These are phyloP conservation scores for Microctonus hyperodae DNA, from an alignment of 2,888 invertebrate genomes.

Conservation along the genomic window DNA sequence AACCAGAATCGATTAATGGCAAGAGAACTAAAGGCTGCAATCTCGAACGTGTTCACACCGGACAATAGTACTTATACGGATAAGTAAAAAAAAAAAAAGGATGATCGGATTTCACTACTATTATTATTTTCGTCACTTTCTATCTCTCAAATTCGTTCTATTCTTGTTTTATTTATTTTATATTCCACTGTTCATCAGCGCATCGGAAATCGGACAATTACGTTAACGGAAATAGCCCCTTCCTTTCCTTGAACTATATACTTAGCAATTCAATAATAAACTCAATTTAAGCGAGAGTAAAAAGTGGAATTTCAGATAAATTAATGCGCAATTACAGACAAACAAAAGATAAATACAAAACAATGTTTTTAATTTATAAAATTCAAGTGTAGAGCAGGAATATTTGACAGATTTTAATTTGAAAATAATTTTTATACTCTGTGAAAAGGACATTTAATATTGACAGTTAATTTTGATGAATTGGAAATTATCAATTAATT, in stretches of 20 bases:
- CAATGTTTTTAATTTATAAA: too few species aligned
- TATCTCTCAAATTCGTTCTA: too few species aligned
- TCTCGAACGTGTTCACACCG: conserved; percentile 23
- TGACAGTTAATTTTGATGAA: conserved; percentile 2
- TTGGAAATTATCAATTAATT: conserved; percentile 42
- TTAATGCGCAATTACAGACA: too few species aligned
- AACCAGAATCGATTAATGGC: conserved; percentile 28
- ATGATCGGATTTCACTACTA: conserved; percentile 14
- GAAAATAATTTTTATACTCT: background rate
- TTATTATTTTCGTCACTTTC: too few species aligned
- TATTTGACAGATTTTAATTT: background rate
- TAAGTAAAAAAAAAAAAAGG: conserved; percentile 37
- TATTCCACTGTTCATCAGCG: too few species aligned
- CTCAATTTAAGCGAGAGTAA: too few species aligned
- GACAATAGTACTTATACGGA: conserved; percentile 29
- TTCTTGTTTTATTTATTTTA: too few species aligned
- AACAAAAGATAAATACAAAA: background rate
- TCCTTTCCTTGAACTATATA: too few species aligned
- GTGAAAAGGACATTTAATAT: background rate
- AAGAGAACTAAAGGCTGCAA: conserved; percentile 23
- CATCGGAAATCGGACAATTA: too few species aligned
- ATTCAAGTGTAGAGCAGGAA: background rate
- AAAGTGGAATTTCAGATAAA: too few species aligned
- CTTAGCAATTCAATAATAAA: too few species aligned
- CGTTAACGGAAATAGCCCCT: too few species aligned